Evolutionary conservation across 2,797 vertebrate genomes (phyloP), one percentile per base, ranked within the genome.

Genomic region (Synanceia verrucosa): DNA sequence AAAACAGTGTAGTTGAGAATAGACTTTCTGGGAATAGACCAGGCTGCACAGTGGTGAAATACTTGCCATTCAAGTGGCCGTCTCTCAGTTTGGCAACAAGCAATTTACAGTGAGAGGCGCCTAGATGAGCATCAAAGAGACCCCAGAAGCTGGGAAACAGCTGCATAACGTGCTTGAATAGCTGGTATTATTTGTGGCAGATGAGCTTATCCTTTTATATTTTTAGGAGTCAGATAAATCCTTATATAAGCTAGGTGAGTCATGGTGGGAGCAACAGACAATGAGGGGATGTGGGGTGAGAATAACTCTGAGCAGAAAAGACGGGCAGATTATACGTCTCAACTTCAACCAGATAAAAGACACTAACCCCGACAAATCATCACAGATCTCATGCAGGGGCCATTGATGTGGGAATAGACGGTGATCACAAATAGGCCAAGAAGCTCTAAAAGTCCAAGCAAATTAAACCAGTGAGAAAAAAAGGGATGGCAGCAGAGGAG

Each of bases 151-250:
- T 46, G 57, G 65, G 41, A 90, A 91, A 91, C 92, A 92, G 88
- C 88, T 92, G 90, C 78, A 56, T 28, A 74, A 52, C 67, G 48
- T 76, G 69, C 73, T 65, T 57, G 68, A 81, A 85, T 74, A 81
- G 86, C 68, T 65, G 24, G 44, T 86, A 84, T 81, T 84, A 88
- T 90, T 89, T 84, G 79, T 41, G 77, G 76, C 77, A 6, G 65
- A 87, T 84, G 76, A 88, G 80, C 89, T 93, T 86, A 90, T 85
- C 87, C 48, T 50, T 78, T 88, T 83, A 89, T 94, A 93, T 93
- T 94, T 94, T 92, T 92, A 90, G 92, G 83, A 76, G 63, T 75
- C 65, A 70, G 71, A 92, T 88, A 86, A 91, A 89, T 78, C 87
- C 89, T 84, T 78, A 73, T 76, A 74, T 91, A 92, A 92, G 88